Base-by-base conservation (phyloP, 2,113 vertebrate genomes). In the Propithecus coquereli region DNA sequence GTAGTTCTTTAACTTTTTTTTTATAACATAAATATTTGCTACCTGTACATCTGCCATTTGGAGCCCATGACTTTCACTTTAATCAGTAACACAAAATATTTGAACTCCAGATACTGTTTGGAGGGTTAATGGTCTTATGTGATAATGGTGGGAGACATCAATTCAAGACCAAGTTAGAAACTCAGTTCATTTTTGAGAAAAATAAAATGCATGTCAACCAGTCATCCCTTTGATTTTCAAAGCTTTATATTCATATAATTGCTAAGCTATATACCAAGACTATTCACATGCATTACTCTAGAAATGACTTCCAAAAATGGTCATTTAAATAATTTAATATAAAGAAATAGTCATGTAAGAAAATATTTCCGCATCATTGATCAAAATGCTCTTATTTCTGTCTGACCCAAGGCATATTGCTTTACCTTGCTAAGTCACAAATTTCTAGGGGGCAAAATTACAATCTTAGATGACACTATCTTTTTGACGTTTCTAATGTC, bases 151-250 rank as follows among this genome's bases (percentile, higher is more conserved):
- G 14, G 34, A 68, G 20, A 10, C 47, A 74, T 73, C 6, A 37
- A 71, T 7, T 92, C 80, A 86, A 92, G 27, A 25, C 4, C 5
- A 68, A 50, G 2, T 77, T 86, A 84, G 22, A 12, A 90, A 52
- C 10, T 32, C 91, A 91, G 40, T 79, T 74, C 74, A 74, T 59
- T 87, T 96, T 77, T 90, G 27, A 96, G 34, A 79, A 80, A 90
- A 9, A 37, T 45, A 52, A 97, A 92, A 57, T 71, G 12, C 22
- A 6, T 65, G 8, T 27, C 45, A 71, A 59, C 2, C 11, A 90
- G 37, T 8, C 30, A 37, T 54, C 3, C 22, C 14, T 94, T 96
- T 2, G 12, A 68, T 76, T 92, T 81, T 86, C 66, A 89, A 57
- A 50, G 30, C 8, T 86, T 92, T 27, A 25, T 30, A 25, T 54